Base-by-base conservation (phyloP, 2,113 vertebrate genomes). In the Hassar affinis region DNA sequence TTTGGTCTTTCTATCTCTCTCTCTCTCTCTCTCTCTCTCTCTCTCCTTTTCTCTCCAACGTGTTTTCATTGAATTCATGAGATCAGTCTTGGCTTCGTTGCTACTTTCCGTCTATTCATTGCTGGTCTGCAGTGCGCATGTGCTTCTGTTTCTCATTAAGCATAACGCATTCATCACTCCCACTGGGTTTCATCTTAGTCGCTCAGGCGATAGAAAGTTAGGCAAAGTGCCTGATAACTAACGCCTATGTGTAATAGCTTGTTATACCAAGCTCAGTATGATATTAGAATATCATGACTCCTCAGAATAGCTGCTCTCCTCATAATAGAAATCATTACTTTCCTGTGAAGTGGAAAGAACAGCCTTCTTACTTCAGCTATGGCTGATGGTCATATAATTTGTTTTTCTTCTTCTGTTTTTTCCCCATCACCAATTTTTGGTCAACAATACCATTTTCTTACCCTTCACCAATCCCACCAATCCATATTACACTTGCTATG, bases 1-100 rank as follows among this genome's bases (percentile, higher is more conserved):
- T 56, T 57, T 12, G n/a, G 15, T 68, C 51, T n/a, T 20, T 38
- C 18, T 27, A 18, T 52, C 51, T 66, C n/a, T n/a, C 66, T 77
- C 18, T 42, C 35, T 42, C 82, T 88, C 85, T 90, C 87, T 86
- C 85, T 85, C 80, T 90, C 84, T n/a, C 27, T n/a, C 66, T 77
- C 18, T 42, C 35, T 42, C 82, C 89, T 85, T 90, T 87, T 86
- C 85, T 85, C 80, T 90, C 84, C 84, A 25, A 25, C 47, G 30
- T 83, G 33, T 81, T 72, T 78, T 86, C 42, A 75, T 56, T 52
- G 66, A 87, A 85, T 81, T 79, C 83, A 79, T 92, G 91, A 93
- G 90, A 84, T 93, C 91, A 93, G 87, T 84, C 84, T 92, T 90
- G 91, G 90, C 86, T 80, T 17, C 68, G 54, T 64, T 52, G 49